Percentiles rank a stretch among this genome's conserved stretches.
Evolutionary conservation across 1,140 invertebrate genomes (phyloP).

Genomic region (Philaenus spumarius): DNA sequence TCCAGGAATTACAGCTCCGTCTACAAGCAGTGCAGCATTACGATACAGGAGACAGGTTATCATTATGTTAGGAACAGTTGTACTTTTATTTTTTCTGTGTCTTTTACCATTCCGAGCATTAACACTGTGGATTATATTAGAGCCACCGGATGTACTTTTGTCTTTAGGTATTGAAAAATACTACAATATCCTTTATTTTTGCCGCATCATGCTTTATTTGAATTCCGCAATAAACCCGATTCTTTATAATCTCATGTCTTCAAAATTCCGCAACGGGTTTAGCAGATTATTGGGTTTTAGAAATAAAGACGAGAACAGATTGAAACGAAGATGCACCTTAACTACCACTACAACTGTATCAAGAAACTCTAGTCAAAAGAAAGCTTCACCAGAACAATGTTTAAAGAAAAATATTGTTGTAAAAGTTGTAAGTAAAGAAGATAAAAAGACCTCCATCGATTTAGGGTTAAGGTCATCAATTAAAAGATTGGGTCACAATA

Average conservation of each 20-base stretch:
- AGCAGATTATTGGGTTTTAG: slow-evolving; percentile 42
- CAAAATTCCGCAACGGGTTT: slow-evolving; percentile 82
- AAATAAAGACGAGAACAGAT: slow-evolving; percentile 1
- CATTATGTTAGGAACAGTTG: slow-evolving; percentile 82
- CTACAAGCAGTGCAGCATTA: slow-evolving; percentile 25
- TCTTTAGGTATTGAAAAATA: slow-evolving; percentile 65
- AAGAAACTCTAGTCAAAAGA: slow-evolving; percentile 9
- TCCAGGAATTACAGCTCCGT: slow-evolving; percentile 51
- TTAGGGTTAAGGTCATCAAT: background rate
- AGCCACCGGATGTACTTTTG: slow-evolving; percentile 54
- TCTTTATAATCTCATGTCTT: slow-evolving; percentile 85
- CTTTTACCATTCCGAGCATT: slow-evolving; percentile 79
- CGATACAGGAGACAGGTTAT: slow-evolving; percentile 50
- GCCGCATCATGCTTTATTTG: slow-evolving; percentile 77
- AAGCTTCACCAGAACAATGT: background rate
- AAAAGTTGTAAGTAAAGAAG: background rate
- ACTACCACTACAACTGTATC: slow-evolving; percentile 23
- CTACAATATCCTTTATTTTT: slow-evolving; percentile 80
- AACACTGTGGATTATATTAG: slow-evolving; percentile 76
- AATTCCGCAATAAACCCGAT: slow-evolving; percentile 89
- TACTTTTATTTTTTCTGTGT: slow-evolving; percentile 85
- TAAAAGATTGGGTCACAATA: slow-evolving; percentile 4
- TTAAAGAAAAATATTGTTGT: slow-evolving; percentile 1
- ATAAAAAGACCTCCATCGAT: slow-evolving; percentile 8
- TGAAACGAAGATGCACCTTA: slow-evolving; percentile 24